Evolutionary conservation across 2,113 vertebrate species (phyloP), one percentile per base, ranked within the genome.

Genomic region (Anoplopoma fimbria): DNA sequence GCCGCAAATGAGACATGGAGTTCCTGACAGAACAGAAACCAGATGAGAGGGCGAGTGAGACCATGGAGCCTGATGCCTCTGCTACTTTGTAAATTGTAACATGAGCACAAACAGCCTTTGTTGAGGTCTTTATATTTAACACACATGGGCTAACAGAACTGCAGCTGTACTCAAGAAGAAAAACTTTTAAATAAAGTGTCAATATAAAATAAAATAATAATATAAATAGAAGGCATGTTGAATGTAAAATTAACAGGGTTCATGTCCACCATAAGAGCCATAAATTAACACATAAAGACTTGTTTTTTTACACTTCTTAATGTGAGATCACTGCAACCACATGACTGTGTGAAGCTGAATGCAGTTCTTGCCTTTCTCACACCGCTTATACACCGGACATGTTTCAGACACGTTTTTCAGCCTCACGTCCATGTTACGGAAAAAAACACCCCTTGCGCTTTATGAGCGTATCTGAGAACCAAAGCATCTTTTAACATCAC

Each of bases 1-100:
- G 83, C 33, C 97, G 97, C 81, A 99, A 93, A 23, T 96, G 96
- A 6, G 97, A 97, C 97, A 99, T 96, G 6, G 98, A 99, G 89
- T 99, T 98, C 91, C 98, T 99, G 88, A 65, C 36, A 76, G 40
- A 65, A 21, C 27, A 68, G 25, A 64, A 25, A 67, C 12, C 62
- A 73, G 60, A 60, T 23, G 38, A 12, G 4, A 65, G 25, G 25
- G 25, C 45, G 40, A 75, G 42, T 34, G 14, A 69, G 60, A 74
- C 8, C 29, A 49, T 7, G 17, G 42, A 14, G 45, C 19, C 27
- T 10, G 36, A 55, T 49, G 14, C 53, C 13, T 13, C 34, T 58
- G 58, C 58, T 47, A 45, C 42, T 68, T 51, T 31, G 19, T 61
- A 47, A 45, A 55, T 33, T 23, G 17, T 40, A 65, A 31, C 47